Conservation (phyloP, 2,797 vertebrate species). For the Xenops minutus region DNA sequence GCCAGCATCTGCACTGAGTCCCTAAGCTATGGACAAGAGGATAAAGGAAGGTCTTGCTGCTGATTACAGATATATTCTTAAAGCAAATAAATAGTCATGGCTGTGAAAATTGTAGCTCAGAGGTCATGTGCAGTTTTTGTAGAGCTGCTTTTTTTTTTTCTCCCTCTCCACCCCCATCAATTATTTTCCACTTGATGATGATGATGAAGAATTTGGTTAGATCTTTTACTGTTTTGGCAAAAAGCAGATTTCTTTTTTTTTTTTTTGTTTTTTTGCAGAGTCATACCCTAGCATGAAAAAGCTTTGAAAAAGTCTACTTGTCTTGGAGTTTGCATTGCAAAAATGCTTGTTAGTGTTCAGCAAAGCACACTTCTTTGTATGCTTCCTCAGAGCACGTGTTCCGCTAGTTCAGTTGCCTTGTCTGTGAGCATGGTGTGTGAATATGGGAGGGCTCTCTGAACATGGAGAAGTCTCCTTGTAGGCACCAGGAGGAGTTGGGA, state of each 20-base stretch:
- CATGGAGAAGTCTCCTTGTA: accelerated
- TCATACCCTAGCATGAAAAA: background rate
- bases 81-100: background rate
- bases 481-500: background rate
- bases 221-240: background rate
- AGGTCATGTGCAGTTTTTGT: background rate
- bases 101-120: background rate
- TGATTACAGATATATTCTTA: background rate
- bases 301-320: background rate
- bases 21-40: background rate
- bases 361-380: background rate
- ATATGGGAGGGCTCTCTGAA: background rate
- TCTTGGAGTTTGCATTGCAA: background rate
- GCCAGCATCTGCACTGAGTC: accelerated
- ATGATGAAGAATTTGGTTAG: background rate
- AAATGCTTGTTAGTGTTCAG: background rate
- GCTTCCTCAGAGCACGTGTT: accelerated
- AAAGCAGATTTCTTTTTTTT: background rate
- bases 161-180: background rate
- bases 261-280: background rate
- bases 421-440: background rate
- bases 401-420: background rate
- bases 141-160: background rate
- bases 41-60: background rate
- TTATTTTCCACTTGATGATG: background rate